phyloP scores from a whole-genome alignment of 23 tunicate species.

The Phallusia fumigata region DNA sequence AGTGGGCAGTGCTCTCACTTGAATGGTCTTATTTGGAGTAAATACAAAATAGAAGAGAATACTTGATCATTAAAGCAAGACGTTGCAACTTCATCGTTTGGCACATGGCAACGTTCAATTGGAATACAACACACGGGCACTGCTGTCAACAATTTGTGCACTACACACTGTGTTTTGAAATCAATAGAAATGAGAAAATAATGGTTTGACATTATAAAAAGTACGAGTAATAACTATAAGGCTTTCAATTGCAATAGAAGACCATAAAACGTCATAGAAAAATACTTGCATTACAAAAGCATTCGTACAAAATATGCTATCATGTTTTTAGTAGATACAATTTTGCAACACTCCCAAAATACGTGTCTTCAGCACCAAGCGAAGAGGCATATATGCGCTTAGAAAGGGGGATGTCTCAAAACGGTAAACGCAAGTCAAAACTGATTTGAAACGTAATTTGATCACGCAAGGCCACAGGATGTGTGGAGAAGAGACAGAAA shows the following conservation, averaged over 20 bases:
- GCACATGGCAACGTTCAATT: neutral
- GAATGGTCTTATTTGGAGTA: neutral
- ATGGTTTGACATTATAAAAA: neutral
- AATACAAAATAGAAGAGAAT: neutral
- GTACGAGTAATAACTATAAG: conserved; percentile 25
- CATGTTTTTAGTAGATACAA: too few relatives aligned
- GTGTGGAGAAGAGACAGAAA: neutral
- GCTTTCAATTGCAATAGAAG: conserved; percentile 34
- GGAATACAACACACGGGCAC: conserved; percentile 4
- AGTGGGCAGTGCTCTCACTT: conserved; percentile 13
- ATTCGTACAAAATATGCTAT: neutral
- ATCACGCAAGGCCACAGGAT: conserved; percentile 9
- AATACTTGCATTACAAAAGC: conserved; percentile 1
- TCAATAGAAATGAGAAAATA: neutral
- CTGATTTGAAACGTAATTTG: neutral
- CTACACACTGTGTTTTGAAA: neutral
- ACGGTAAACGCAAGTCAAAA: neutral
- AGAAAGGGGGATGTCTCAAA: conserved; percentile 1
- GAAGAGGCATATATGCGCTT: too few relatives aligned
- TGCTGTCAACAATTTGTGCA: neutral
- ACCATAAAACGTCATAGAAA: neutral
- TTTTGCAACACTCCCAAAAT: too few relatives aligned
- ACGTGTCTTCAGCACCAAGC: too few relatives aligned
- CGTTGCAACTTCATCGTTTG: conserved; percentile 6
- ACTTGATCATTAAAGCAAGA: neutral